These are phyloP conservation scores for Malurus cyaneus DNA, from an alignment of 2,113 vertebrate genomes.

Conservation along the genomic window DNA sequence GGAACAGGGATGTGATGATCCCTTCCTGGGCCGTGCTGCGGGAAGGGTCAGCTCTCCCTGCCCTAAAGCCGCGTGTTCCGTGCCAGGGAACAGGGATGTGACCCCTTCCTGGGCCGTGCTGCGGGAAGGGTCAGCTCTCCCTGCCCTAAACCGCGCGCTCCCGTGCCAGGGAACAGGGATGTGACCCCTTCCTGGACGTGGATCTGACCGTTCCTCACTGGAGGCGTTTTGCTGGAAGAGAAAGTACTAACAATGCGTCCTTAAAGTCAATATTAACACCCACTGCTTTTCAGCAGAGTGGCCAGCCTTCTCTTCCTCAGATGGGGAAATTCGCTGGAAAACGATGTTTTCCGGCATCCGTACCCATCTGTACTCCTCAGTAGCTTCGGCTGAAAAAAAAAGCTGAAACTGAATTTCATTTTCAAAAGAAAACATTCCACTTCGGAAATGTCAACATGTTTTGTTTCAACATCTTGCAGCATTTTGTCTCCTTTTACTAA, in stretches of 20 bases:
- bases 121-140: not conserved
- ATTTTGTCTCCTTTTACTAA: not conserved
- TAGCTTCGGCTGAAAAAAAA: not conserved
- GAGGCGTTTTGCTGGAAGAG: not conserved
- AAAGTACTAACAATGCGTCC: not conserved
- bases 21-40: too few relatives aligned
- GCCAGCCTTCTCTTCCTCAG: not conserved
- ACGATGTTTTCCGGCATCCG: not conserved
- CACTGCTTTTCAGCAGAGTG: not conserved
- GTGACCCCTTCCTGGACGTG: not conserved
- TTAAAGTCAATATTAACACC: not conserved
- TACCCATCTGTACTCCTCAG: not conserved
- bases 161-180: not conserved
- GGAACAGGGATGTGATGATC: too few relatives aligned
- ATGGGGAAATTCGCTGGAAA: not conserved
- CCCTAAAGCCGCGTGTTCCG: too few relatives aligned
- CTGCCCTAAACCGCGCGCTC: rapidly evolving
- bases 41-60: too few relatives aligned
- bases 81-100: too few relatives aligned
- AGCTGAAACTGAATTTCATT: not conserved
- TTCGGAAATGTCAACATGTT: not conserved
- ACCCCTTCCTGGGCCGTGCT: not conserved
- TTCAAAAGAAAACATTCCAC: not conserved
- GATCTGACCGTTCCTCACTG: not conserved
- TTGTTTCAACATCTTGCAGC: not conserved